phyloP scores from a whole-genome alignment of 64 coral and sea anemone genomes.

The Dendrophyllia cribrosa region DNA sequence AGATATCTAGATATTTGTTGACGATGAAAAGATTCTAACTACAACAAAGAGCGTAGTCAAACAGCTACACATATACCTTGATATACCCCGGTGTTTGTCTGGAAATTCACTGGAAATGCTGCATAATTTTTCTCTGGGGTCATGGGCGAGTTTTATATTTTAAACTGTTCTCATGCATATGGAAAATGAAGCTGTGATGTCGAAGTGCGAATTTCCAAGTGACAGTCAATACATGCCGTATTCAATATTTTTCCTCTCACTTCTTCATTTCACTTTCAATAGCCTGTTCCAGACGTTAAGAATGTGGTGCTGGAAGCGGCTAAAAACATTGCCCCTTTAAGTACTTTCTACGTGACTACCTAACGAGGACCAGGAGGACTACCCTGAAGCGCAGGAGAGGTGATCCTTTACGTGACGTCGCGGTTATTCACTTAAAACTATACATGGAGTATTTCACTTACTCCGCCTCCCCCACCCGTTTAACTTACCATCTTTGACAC shows the following conservation, averaged over 20 bases:
- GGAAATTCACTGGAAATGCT: constrained; percentile 12
- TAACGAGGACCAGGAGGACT: no score
- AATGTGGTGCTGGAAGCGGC: no score
- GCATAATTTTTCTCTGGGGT: constrained; percentile 59
- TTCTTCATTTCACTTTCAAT: background rate
- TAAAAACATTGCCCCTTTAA: background rate
- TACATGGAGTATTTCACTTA: no score
- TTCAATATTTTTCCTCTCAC: background rate
- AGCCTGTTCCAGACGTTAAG: no score
- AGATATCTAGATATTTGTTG: constrained; percentile 39
- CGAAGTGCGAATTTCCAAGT: background rate
- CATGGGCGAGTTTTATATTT: constrained; percentile 72
- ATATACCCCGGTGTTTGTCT: constrained; percentile 40
- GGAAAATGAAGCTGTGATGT: constrained; percentile 31
- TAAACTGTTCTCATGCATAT: constrained; percentile 42
- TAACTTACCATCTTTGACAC: background rate
- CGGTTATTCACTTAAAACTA: no score
- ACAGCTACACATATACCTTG: constrained; percentile 40
- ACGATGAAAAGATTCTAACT: constrained; percentile 52
- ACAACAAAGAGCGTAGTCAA: constrained; percentile 11
- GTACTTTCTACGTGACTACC: no score
- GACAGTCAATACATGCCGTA: background rate
- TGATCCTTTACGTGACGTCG: no score
- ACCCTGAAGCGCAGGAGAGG: no score
- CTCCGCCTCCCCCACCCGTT: no score